Conservation (phyloP, 2,113 vertebrate species). For the Microtus montanus region DNA sequence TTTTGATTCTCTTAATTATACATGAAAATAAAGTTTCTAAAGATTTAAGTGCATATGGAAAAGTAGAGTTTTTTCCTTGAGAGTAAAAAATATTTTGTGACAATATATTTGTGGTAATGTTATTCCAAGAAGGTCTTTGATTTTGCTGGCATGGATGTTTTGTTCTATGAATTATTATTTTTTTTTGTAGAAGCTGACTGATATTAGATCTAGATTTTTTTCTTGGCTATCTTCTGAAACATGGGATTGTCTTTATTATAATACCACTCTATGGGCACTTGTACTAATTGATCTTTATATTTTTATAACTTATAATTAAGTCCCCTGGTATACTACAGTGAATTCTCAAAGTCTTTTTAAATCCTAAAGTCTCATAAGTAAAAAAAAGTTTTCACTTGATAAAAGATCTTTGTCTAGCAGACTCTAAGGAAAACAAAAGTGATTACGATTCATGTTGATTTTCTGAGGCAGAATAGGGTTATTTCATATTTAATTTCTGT, state of each 20-base stretch:
- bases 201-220: neutral
- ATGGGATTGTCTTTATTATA: neutral
- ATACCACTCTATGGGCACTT: conserved; percentile 10
- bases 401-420: too few species aligned
- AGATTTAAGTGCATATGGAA: neutral
- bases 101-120: neutral
- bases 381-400: too few species aligned
- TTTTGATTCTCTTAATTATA: neutral
- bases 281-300: neutral
- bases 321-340: neutral
- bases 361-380: neutral
- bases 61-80: conserved; percentile 6
- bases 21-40: neutral
- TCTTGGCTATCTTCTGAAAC: neutral
- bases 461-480: too few species aligned
- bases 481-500: too few species aligned
- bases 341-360: neutral
- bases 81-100: neutral
- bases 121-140: neutral
- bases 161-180: neutral
- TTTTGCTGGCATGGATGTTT: neutral
- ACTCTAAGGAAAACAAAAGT: too few species aligned
- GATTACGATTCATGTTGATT: too few species aligned
- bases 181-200: neutral
- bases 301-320: neutral